A percentile compares a stretch with the other conserved stretches of the same genome.
phyloP scores from a whole-genome alignment of 2,113 vertebrate species.

The Menura novaehollandiae region DNA sequence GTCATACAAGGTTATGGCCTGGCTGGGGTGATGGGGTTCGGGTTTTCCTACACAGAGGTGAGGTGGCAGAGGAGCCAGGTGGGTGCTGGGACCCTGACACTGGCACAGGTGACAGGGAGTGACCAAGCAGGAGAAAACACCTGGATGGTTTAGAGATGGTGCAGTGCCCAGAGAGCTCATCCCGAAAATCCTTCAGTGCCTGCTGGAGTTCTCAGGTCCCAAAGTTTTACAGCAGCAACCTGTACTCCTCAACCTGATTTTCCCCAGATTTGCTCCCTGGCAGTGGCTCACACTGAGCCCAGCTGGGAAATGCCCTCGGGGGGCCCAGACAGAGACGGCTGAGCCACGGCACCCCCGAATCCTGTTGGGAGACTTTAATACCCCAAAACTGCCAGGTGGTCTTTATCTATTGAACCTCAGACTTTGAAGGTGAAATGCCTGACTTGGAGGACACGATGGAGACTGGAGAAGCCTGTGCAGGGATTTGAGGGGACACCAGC shows the following conservation, averaged over 20 bases:
- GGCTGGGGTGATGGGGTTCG: neutral
- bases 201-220: neutral
- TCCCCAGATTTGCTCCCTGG: neutral
- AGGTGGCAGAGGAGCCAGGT: neutral
- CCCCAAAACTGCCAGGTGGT: neutral
- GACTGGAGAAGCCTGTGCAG: neutral
- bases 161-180: neutral
- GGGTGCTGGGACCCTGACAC: neutral
- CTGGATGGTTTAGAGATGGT: neutral
- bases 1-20: neutral
- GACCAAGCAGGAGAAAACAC: neutral
- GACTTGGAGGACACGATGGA: neutral
- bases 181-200: neutral
- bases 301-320: neutral
- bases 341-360: neutral
- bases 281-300: neutral
- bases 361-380: neutral
- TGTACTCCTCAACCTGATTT: neutral
- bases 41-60: neutral
- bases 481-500: neutral
- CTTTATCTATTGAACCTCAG: neutral
- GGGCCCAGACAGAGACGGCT: neutral
- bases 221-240: neutral
- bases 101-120: neutral
- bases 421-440: neutral